Percentiles rank a stretch among this genome's conserved stretches.
These are phyloP conservation scores for Oedothorax gibbosus DNA, from an alignment of 1,140 invertebrate genomes.

Conservation along the genomic window DNA sequence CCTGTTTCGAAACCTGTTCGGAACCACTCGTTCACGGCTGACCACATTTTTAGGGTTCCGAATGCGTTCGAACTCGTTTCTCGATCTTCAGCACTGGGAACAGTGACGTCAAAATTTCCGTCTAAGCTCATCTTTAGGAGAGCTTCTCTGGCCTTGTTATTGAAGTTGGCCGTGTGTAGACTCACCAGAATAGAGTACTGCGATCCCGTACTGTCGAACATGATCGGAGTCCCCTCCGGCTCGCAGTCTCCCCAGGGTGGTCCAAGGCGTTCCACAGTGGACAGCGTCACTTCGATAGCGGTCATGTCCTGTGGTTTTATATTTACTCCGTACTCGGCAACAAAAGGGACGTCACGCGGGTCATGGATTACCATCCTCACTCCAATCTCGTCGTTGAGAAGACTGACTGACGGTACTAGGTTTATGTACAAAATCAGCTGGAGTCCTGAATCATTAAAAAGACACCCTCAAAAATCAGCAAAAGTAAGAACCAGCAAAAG, in stretches of 20 bases:
- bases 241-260: conserved; percentile 33
- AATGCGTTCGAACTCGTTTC: no score
- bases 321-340: conserved; percentile 41
- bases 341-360: conserved; percentile 38
- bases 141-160: no score
- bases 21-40: no score
- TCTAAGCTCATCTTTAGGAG: no score
- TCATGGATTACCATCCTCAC: conserved; percentile 44
- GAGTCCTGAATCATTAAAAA: conserved; percentile 20
- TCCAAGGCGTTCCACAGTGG: neutral
- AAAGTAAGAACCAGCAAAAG: no score
- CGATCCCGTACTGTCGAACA: neutral
- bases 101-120: no score
- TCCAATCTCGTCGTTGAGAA: conserved; percentile 34
- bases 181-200: conserved; percentile 46
- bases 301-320: conserved; percentile 42
- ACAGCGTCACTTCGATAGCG: conserved; percentile 25
- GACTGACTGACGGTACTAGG: neutral
- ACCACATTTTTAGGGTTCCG: no score
- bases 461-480: no score
- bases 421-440: conserved; percentile 30
- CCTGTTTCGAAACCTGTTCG: no score
- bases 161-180: no score
- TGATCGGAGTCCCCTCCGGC: neutral
- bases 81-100: no score